Evolutionary conservation across 2,888 invertebrate genomes (phyloP).

Genomic region (Tridacna gigas): DNA sequence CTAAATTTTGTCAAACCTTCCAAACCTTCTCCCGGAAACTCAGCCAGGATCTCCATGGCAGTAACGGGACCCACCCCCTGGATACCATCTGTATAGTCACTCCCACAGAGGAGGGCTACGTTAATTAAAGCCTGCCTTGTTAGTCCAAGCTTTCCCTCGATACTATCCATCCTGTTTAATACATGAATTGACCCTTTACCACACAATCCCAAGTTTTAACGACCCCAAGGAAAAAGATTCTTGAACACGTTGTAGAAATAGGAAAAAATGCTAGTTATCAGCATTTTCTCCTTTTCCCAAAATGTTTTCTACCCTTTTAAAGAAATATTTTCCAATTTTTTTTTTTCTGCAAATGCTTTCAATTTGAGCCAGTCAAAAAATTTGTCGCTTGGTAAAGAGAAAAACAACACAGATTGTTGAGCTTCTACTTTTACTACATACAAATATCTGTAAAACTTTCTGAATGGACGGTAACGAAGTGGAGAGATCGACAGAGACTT

Average conservation of each 20-base stretch:
- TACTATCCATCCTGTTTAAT: background rate
- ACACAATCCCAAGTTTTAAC: background rate
- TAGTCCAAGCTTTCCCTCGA: slow-evolving; percentile 87
- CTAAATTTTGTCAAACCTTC: slow-evolving; percentile 87
- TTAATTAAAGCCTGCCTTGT: slow-evolving; percentile 93
- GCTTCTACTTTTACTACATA: no score
- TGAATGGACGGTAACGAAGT: no score
- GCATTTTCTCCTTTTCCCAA: background rate
- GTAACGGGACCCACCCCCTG: slow-evolving; percentile 97
- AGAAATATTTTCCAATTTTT: no score
- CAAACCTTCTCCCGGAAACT: slow-evolving; percentile 88
- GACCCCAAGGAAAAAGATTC: background rate
- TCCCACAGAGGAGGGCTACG: slow-evolving; percentile 96
- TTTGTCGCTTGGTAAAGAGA: no score
- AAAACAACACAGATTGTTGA: no score
- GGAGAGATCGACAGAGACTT: no score
- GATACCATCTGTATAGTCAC: slow-evolving; percentile 98
- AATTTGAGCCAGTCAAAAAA: no score
- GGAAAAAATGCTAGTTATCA: background rate
- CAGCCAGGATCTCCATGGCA: slow-evolving; percentile 96
- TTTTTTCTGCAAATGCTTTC: no score
- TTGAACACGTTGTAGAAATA: background rate
- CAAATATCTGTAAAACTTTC: no score
- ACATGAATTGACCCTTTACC: background rate
- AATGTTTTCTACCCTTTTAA: background rate